Conservation (phyloP, 2,797 vertebrate genomes). For the Micrastur ruficollis region DNA sequence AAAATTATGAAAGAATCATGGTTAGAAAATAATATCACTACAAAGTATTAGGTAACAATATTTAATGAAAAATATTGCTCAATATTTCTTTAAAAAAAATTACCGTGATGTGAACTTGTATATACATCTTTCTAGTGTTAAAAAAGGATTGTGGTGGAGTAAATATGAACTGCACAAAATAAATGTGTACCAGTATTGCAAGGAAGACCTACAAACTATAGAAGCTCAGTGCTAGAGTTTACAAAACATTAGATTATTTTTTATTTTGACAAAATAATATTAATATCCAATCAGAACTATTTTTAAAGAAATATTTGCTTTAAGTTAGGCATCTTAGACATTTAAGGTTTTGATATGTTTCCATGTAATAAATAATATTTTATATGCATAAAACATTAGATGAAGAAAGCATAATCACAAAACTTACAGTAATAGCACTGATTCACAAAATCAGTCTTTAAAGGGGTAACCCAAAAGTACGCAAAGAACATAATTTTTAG, state of each 20-base stretch:
- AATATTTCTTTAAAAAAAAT: slow-evolving; percentile 70
- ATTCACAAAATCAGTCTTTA: slow-evolving; percentile 76
- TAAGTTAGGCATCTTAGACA: slow-evolving; percentile 68
- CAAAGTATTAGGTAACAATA: slow-evolving; percentile 68
- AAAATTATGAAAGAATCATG: slow-evolving; percentile 59
- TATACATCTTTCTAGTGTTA: slow-evolving; percentile 68
- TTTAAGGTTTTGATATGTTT: slow-evolving; percentile 70
- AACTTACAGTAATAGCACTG: slow-evolving; percentile 65
- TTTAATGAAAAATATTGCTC: slow-evolving; percentile 79
- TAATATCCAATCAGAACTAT: slow-evolving; percentile 69
- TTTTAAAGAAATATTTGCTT: slow-evolving; percentile 68
- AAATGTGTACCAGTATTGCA: slow-evolving; percentile 65
- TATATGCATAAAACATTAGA: slow-evolving; percentile 71
- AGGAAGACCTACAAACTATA: slow-evolving; percentile 75
- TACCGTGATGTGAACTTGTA: slow-evolving; percentile 65
- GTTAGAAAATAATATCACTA: slow-evolving; percentile 69
- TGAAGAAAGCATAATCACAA: slow-evolving; percentile 72
- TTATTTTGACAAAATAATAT: slow-evolving; percentile 60
- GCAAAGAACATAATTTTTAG: slow-evolving; percentile 67
- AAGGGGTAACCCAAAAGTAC: slow-evolving; percentile 73
- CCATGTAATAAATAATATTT: slow-evolving; percentile 78
- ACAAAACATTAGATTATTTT: slow-evolving; percentile 40
- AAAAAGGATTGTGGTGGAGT: slow-evolving; percentile 63
- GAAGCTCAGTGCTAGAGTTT: slow-evolving; percentile 68
- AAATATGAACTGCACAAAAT: slow-evolving; percentile 66